Evolutionary conservation across 92 coral and sea anemone genomes (phyloP), one percentile per base, ranked within the genome.

Genomic region (Anthopleura xanthogrammica): DNA sequence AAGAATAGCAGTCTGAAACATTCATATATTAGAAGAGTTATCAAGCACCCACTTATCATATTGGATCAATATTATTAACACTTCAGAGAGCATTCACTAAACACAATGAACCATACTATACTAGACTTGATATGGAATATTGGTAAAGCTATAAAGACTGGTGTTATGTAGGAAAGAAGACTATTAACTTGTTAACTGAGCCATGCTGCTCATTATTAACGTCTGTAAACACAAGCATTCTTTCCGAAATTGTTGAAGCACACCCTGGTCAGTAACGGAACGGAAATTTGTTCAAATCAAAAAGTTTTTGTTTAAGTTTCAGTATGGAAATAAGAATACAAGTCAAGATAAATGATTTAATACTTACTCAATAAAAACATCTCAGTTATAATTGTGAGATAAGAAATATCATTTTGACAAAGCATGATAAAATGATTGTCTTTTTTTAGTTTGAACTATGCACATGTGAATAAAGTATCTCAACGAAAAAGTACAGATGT

Each of bases 101-200:
- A 68, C 74, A 68, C 74, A 68, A 68, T 68, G 74, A 29, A 12
- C 4, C 74, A 68, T 16, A 12, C 74, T 29, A 36, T 8, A 23
- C 74, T 5, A 68, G 42, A 23, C 74, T 42, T 10, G 74, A 68
- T 68, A 68, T 68, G 74, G 74, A 68, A 68, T 68, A 68, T 36
- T 8, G 74, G 42, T 23, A 68, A 9, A 29, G 41, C 74, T 29
- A 23, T 68, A 8, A 68, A 68, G 16, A 68, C 46, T 3, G 4
- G 74, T 68, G 74, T 68, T 23, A 10, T 23, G 41, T 9, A 68
- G 3, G 19, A 23, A 11, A 68, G 16, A 68, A 22, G 36, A 36
- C 74, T 68, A 68, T 68, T 68, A 68, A 68, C 74, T 68, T 68
- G 74, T n/a, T 23, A 68, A 68, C 74, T 68, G 42, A 68, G 41